These are phyloP conservation scores for Platalea minor DNA, from an alignment of 2,797 vertebrate species.

Conservation along the genomic window DNA sequence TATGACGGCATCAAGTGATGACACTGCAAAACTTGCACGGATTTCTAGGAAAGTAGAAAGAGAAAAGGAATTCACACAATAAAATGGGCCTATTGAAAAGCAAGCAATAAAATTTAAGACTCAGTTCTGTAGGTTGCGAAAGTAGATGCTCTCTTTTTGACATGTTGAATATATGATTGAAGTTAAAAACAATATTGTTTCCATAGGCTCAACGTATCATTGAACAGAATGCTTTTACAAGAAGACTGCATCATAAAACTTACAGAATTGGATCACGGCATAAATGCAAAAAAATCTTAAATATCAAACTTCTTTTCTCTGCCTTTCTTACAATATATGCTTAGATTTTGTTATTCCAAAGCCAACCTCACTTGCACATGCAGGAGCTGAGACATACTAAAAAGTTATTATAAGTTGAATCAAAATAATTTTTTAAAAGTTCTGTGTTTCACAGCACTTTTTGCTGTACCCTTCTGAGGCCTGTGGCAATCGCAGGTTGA, in stretches of 20 bases:
- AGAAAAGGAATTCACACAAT: background rate
- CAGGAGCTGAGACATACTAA: background rate
- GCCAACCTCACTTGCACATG: background rate
- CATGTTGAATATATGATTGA: background rate
- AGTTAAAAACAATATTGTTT: background rate
- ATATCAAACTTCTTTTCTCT: background rate
- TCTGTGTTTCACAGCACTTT: rapidly evolving
- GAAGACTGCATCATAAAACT: background rate
- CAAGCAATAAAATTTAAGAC: background rate
- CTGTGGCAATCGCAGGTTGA: background rate
- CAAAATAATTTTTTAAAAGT: background rate
- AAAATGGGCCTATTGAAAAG: background rate
- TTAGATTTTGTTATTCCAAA: background rate
- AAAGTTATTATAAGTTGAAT: background rate
- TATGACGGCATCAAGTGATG: background rate
- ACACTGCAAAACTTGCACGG: background rate
- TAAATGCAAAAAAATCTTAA: background rate
- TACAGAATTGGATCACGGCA: background rate
- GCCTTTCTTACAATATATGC: background rate
- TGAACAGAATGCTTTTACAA: background rate
- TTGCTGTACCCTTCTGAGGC: background rate
- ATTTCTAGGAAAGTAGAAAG: background rate
- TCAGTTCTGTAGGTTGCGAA: background rate
- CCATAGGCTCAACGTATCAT: background rate
- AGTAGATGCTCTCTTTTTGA: background rate